A percentile compares a stretch with the other conserved stretches of the same genome.
These are phyloP conservation scores for Geotrupes spiniger DNA, from an alignment of 2,888 invertebrate genomes.

Conservation along the genomic window DNA sequence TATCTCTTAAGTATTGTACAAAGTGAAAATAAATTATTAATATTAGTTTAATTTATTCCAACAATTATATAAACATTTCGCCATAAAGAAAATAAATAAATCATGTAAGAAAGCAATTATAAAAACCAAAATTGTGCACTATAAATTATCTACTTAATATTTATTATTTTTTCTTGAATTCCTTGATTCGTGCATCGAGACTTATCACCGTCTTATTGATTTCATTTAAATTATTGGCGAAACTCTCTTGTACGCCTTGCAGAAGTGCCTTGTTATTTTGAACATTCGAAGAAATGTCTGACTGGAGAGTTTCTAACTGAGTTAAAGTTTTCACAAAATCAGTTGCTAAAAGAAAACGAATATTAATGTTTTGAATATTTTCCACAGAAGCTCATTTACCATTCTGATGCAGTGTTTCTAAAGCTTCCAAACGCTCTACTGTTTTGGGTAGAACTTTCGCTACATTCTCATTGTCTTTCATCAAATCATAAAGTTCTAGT, in stretches of 20 bases:
- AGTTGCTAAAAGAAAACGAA: slow-evolving; percentile 62
- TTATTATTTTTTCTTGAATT: slow-evolving; percentile 55
- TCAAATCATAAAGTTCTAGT: slow-evolving; percentile 79
- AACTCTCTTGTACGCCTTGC: slow-evolving; percentile 77
- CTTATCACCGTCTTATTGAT: slow-evolving; percentile 73
- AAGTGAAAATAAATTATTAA: slow-evolving; percentile 2
- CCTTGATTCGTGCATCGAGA: slow-evolving; percentile 69
- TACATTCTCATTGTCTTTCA: slow-evolving; percentile 82
- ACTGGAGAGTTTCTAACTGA: slow-evolving; percentile 75
- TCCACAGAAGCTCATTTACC: slow-evolving; percentile 55
- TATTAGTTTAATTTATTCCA: not conserved
- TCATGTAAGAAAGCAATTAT: too few relatives aligned
- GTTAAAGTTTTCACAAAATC: slow-evolving; percentile 83
- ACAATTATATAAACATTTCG: not conserved
- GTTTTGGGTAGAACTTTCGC: slow-evolving; percentile 75
- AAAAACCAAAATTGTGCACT: slow-evolving; percentile 5
- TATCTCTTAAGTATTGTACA: slow-evolving; percentile 7
- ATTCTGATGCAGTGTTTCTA: slow-evolving; percentile 87
- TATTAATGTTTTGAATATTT: slow-evolving; percentile 12
- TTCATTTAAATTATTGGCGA: slow-evolving; percentile 74
- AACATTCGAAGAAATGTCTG: slow-evolving; percentile 66
- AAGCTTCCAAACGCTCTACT: slow-evolving; percentile 79
- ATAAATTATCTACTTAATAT: not conserved
- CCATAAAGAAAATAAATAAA: not conserved
- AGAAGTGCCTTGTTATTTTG: slow-evolving; percentile 76